Evolutionary conservation across 2,113 vertebrate genomes (phyloP).

Genomic region (Trogon melanurus): DNA sequence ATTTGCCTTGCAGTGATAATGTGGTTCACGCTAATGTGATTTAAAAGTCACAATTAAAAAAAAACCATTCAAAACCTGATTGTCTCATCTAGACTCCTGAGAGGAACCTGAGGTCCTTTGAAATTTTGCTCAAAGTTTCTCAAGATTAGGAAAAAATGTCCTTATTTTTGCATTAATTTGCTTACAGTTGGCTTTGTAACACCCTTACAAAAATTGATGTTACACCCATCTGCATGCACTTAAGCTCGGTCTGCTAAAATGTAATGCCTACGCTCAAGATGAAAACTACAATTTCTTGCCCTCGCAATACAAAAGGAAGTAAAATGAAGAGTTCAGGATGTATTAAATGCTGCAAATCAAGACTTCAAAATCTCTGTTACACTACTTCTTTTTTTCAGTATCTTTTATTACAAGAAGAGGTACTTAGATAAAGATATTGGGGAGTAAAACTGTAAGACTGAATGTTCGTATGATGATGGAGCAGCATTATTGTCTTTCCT

Average conservation of each 20-base stretch:
- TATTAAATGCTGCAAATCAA: conserved; percentile 33
- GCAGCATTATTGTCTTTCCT: neutral
- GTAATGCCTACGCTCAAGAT: conserved; percentile 1
- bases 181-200: neutral
- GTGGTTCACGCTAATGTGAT: neutral
- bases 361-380: conserved; percentile 22
- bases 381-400: neutral
- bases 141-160: neutral
- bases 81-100: neutral
- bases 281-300: conserved; percentile 39
- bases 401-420: neutral
- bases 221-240: conserved; percentile 10
- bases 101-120: neutral
- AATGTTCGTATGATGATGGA: neutral
- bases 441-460: neutral
- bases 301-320: conserved; percentile 40
- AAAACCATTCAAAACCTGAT: neutral
- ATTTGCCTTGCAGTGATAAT: neutral
- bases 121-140: conserved; percentile 2
- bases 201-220: neutral
- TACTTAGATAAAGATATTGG: conserved; percentile 12
- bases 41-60: neutral
- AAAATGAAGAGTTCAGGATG: conserved; percentile 32
- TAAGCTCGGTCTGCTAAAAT: neutral
- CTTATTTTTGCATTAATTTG: neutral